These are phyloP conservation scores for Loris lydekkerianus DNA, from an alignment of 2,797 vertebrate genomes.

Conservation along the genomic window DNA sequence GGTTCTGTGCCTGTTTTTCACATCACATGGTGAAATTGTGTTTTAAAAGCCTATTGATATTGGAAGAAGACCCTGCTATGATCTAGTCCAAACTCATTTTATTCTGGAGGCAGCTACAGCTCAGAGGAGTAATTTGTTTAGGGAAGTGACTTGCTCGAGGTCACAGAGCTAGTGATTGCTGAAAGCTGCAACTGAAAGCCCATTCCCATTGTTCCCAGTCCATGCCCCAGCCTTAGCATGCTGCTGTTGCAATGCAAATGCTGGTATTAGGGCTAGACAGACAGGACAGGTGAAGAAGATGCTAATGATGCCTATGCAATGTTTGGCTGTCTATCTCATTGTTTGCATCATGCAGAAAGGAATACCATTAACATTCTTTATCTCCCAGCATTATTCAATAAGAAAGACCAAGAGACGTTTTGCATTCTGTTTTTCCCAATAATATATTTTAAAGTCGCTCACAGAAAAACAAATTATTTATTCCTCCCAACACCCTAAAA, in stretches of 20 bases:
- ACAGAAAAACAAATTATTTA: constrained; percentile 52
- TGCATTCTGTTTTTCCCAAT: background rate
- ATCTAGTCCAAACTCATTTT: background rate
- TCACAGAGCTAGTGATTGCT: background rate
- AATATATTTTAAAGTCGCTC: constrained; percentile 45
- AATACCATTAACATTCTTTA: background rate
- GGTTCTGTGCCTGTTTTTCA: background rate
- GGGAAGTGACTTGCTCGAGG: background rate
- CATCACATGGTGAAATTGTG: background rate
- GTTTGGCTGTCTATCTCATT: background rate
- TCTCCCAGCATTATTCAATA: constrained; percentile 5
- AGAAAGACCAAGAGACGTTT: background rate
- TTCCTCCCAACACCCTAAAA: background rate
- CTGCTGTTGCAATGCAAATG: background rate
- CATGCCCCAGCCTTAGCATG: background rate
- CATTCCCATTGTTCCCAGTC: background rate
- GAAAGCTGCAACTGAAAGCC: background rate
- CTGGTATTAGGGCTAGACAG: background rate
- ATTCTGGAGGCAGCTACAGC: background rate
- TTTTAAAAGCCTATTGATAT: background rate
- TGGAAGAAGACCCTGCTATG: background rate
- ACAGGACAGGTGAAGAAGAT: background rate
- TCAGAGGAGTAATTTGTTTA: background rate
- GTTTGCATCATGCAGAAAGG: background rate
- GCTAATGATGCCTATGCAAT: background rate